Evolutionary conservation across 2,888 invertebrate species (phyloP).

Genomic region (Macaria liturata): DNA sequence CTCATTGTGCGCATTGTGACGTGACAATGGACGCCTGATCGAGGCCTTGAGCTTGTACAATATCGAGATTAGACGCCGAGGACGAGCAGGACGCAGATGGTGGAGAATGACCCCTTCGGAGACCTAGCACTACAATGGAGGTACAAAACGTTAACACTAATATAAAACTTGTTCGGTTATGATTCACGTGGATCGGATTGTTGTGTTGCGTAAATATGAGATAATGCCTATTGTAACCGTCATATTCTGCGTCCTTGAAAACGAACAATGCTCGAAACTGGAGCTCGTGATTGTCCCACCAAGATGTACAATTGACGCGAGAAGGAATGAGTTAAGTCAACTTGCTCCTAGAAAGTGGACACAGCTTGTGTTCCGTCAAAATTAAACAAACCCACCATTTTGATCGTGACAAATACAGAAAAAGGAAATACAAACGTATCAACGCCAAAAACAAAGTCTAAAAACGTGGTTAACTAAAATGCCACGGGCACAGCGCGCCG

Average conservation of each 20-base stretch:
- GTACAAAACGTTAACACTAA: slow-evolving; percentile 33
- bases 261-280: slow-evolving; percentile 5
- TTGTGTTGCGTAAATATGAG: slow-evolving; percentile 24
- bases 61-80: slow-evolving; percentile 65
- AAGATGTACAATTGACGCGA: too few species aligned
- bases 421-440: slow-evolving; percentile 45
- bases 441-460: slow-evolving; percentile 62
- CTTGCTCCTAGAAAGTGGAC: slow-evolving; percentile 5
- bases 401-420: slow-evolving; percentile 35
- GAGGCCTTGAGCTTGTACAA: slow-evolving; percentile 71
- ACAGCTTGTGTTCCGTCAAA: slow-evolving; percentile 20
- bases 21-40: slow-evolving; percentile 45
- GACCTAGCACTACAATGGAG: slow-evolving; percentile 39
- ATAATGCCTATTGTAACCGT: slow-evolving; percentile 13
- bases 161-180: slow-evolving; percentile 32
- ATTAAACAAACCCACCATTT: slow-evolving; percentile 29
- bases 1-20: slow-evolving; percentile 57
- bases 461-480: slow-evolving; percentile 74
- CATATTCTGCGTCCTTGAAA: slow-evolving; percentile 13
- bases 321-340: too few species aligned
- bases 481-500: slow-evolving; percentile 67
- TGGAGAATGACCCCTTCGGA: slow-evolving; percentile 48
- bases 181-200: slow-evolving; percentile 15
- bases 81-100: slow-evolving; percentile 43
- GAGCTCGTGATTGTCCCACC: background rate